Conservation (phyloP, 2,888 invertebrate species). For the Noctua pronuba region DNA sequence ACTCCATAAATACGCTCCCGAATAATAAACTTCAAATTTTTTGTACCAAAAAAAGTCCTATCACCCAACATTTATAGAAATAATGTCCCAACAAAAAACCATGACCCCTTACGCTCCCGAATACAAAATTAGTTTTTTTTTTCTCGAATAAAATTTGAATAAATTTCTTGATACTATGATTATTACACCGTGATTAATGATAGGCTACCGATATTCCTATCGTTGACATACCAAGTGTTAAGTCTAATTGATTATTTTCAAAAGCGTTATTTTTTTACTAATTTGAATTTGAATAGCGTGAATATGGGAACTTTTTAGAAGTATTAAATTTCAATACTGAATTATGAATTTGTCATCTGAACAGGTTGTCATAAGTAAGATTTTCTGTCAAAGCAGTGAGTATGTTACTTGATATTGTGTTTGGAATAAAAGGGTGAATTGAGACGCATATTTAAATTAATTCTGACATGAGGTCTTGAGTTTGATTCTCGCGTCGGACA, state of each 20-base stretch:
- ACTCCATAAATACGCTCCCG: constrained; percentile 36
- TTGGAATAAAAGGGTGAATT: constrained; percentile 2
- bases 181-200: constrained; percentile 66
- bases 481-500: too few relatives aligned
- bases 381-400: constrained; percentile 27
- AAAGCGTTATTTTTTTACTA: constrained; percentile 65
- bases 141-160: constrained; percentile 72
- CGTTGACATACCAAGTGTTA: constrained; percentile 81
- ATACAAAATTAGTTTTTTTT: constrained; percentile 74
- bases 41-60: constrained; percentile 56
- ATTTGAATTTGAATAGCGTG: constrained; percentile 64
- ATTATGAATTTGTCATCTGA: constrained; percentile 32
- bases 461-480: too few relatives aligned
- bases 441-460: neutral
- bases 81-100: constrained; percentile 67
- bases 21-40: constrained; percentile 59
- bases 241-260: constrained; percentile 80
- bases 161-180: constrained; percentile 64
- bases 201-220: constrained; percentile 43
- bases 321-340: constrained; percentile 57
- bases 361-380: constrained; percentile 24
- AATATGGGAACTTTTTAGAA: constrained; percentile 47
- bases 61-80: constrained; percentile 68
- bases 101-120: constrained; percentile 70
- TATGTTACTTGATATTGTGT: neutral